Evolutionary conservation across 2,888 invertebrate genomes (phyloP), one percentile per base, ranked within the genome.

Genomic region (Ecliptopera silaceata): DNA sequence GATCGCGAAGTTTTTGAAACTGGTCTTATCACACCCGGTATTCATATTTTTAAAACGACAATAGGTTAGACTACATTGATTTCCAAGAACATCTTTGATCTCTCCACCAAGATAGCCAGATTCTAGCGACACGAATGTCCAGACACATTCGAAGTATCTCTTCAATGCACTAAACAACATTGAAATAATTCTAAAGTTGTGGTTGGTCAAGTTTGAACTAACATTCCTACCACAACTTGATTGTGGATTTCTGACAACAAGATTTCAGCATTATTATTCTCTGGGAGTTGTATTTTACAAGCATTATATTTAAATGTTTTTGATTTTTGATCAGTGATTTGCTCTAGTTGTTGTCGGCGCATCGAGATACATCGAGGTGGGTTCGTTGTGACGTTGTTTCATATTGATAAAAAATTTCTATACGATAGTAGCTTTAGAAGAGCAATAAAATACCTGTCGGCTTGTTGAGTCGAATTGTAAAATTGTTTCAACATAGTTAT

Each of bases 391-490:
- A 45, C 61, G 64, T 67, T 66, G 43, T 69, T 70, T 69, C 58
- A 61, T 59, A 66, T 67, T 63, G 71, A 65, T 61, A 70, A 67
- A 68, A n/a, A 64, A 72, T 74, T 71, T 73, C 65, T 71, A 71
- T 70, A 68, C 65, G 70, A 69, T 76, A 72, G 73, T 75, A 77
- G 73, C 61, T 56, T 69, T 54, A 61, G 63, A 67, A 70, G 68
- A 83, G 84, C 83, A 84, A 83, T 84, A 82, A n/a, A n/a, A 81
- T 74, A 71, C 60, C 77, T 75, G 72, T 72, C 72, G 64, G 71
- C 74, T 72, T 69, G 70, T 75, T 74, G 74, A 71, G 70, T 74
- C 79, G 72, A 72, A 68, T 73, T 78, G 77, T 82, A 73, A 76
- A 75, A 77, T 76, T 75, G 74, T 80, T 80, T 75, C 71, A 72